Percentiles rank a stretch among this genome's conserved stretches.
phyloP scores from a whole-genome alignment of 2,888 invertebrate genomes.

The Diarsia rubi region DNA sequence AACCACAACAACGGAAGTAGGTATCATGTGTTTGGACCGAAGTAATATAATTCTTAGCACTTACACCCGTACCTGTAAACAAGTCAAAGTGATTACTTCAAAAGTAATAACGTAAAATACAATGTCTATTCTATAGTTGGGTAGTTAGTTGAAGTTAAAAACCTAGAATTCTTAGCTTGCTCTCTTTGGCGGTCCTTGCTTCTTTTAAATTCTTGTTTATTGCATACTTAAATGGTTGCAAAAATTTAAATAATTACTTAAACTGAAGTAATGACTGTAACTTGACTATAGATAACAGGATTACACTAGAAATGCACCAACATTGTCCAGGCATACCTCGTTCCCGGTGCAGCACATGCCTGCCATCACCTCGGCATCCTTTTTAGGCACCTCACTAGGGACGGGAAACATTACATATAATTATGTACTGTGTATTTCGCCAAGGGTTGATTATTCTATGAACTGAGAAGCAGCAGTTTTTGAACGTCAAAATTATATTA shows the following conservation, averaged over 20 bases:
- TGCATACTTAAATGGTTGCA: too few relatives aligned
- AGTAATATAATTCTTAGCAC: slow-evolving; percentile 28
- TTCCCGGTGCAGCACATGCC: slow-evolving; percentile 77
- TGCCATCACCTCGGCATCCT: slow-evolving; percentile 82
- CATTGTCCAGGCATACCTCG: slow-evolving; percentile 72
- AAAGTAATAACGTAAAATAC: too few relatives aligned
- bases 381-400: slow-evolving; percentile 77
- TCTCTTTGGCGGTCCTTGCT: too few relatives aligned
- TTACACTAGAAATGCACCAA: background rate
- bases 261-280: too few relatives aligned
- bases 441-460: background rate
- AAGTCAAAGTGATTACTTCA: too few relatives aligned
- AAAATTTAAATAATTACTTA: too few relatives aligned
- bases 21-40: slow-evolving; percentile 80
- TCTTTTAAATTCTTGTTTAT: too few relatives aligned
- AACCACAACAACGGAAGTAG: background rate
- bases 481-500: background rate
- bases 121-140: too few relatives aligned
- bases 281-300: too few relatives aligned
- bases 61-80: too few relatives aligned
- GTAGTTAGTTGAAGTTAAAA: too few relatives aligned
- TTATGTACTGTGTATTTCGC: background rate
- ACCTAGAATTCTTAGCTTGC: too few relatives aligned
- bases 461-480: background rate
- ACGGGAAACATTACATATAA: slow-evolving; percentile 34